A percentile compares a stretch with the other conserved stretches of the same genome.
These are phyloP conservation scores for Stramonita haemastoma DNA, from an alignment of 2,888 invertebrate species.

Conservation along the genomic window DNA sequence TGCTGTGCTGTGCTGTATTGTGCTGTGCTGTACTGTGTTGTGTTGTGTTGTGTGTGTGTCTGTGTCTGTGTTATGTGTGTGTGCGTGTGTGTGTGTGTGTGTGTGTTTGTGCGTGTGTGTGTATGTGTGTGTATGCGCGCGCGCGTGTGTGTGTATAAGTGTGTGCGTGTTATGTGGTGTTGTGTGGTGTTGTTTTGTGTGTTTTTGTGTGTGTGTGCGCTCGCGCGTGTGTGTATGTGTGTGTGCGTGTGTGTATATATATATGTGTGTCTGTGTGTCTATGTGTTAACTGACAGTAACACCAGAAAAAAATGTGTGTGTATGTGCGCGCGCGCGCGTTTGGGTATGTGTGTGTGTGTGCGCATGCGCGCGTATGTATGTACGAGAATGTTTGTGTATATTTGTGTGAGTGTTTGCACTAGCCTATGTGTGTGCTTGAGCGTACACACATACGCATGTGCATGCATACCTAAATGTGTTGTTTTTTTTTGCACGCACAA, in stretches of 20 bases:
- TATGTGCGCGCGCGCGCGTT: neutral
- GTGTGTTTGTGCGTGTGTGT: neutral
- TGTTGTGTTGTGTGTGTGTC: neutral
- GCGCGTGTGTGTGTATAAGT: neutral
- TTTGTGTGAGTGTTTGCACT: too few species aligned
- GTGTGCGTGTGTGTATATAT: neutral
- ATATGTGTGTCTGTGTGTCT: neutral
- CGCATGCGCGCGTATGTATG: neutral
- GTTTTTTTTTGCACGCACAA: neutral
- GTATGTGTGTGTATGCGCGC: neutral
- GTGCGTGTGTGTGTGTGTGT: neutral
- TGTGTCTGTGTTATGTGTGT: neutral
- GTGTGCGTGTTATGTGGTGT: neutral
- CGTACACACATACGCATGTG: neutral
- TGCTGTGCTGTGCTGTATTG: neutral
- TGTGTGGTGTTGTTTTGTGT: too few species aligned
- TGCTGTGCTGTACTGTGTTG: neutral
- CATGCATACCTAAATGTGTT: neutral
- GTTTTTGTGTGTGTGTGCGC: neutral
- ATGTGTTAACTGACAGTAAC: neutral
- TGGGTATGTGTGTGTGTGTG: neutral
- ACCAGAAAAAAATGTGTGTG: neutral
- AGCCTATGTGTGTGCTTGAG: neutral
- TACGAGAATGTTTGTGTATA: neutral
- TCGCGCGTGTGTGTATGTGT: neutral